A percentile compares a stretch with the other conserved stretches of the same genome.
phyloP scores from a whole-genome alignment of 2,797 vertebrate species.

The Taeniopygia guttata region DNA sequence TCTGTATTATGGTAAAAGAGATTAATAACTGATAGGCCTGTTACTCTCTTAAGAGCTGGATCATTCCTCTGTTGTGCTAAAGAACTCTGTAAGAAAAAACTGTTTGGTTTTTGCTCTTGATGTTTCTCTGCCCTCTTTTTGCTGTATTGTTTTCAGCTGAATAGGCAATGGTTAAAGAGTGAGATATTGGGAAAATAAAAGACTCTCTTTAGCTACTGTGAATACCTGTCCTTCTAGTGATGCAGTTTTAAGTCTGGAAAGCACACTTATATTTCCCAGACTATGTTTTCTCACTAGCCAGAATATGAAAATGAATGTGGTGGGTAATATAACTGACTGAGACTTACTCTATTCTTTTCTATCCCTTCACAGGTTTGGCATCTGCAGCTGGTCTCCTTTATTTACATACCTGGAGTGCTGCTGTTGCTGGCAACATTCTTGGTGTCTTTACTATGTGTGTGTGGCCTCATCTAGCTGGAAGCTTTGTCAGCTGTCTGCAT shows the following conservation, averaged over 20 bases:
- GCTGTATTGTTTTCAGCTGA: not conserved
- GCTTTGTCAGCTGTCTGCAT: slow-evolving; percentile 40
- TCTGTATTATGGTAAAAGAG: not conserved
- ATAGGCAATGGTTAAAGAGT: not conserved
- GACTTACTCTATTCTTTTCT: not conserved
- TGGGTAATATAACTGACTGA: not conserved
- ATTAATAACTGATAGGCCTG: not conserved
- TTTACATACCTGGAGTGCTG: slow-evolving; percentile 70
- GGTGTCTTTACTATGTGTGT: slow-evolving; percentile 64
- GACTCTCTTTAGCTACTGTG: not conserved
- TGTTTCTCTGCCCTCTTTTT: not conserved
- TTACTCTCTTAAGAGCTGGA: not conserved
- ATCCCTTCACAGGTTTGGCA: slow-evolving; percentile 49
- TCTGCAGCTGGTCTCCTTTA: slow-evolving; percentile 68
- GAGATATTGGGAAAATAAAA: not conserved
- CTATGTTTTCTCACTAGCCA: not conserved
- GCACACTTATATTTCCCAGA: not conserved
- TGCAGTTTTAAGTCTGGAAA: not conserved
- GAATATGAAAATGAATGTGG: not conserved
- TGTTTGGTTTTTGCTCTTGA: not conserved
- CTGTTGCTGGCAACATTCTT: slow-evolving; percentile 66
- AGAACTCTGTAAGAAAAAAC: not conserved
- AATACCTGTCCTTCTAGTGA: not conserved
- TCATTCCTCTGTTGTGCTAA: not conserved
- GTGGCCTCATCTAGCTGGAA: slow-evolving; percentile 67